phyloP scores from a whole-genome alignment of 2,888 invertebrate species.

The Eremobia ochroleuca region DNA sequence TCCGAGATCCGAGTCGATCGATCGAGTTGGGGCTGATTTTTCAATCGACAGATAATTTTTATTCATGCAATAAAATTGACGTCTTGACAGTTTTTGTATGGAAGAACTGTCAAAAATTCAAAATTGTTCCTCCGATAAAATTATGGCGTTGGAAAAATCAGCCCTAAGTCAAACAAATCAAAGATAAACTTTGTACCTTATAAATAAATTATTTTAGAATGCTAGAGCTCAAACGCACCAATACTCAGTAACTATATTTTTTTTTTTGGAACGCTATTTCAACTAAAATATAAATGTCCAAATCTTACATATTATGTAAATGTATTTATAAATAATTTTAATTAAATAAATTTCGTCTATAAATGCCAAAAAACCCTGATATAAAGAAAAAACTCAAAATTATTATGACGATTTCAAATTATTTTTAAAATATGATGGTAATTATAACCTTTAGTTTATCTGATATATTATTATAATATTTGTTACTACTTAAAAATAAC shows the following conservation, averaged over 20 bases:
- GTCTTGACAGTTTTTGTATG: too few relatives aligned
- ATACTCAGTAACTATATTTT: conserved; percentile 4
- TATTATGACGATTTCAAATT: conserved; percentile 48
- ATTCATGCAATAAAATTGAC: too few relatives aligned
- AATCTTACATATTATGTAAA: too few relatives aligned
- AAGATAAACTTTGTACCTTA: neutral
- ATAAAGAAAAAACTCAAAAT: conserved; percentile 23
- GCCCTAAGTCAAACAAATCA: too few relatives aligned
- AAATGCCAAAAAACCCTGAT: conserved; percentile 66
- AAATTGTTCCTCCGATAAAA: too few relatives aligned
- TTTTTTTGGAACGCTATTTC: neutral
- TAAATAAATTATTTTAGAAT: neutral
- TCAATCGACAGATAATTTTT: too few relatives aligned
- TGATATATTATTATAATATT: conserved; percentile 19
- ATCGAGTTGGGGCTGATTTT: too few relatives aligned
- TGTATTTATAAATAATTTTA: too few relatives aligned
- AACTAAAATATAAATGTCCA: too few relatives aligned
- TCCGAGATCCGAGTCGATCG: neutral
- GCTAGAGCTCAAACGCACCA: conserved; percentile 19
- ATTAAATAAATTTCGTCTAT: conserved; percentile 31
- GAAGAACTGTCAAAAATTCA: too few relatives aligned
- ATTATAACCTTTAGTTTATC: conserved; percentile 23
- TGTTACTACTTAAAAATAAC: conserved; percentile 19
- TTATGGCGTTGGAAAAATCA: too few relatives aligned
- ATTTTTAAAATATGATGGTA: conserved; percentile 60